Evolutionary conservation across 2,113 vertebrate species (phyloP).

Genomic region (Boleophthalmus pectinirostris): DNA sequence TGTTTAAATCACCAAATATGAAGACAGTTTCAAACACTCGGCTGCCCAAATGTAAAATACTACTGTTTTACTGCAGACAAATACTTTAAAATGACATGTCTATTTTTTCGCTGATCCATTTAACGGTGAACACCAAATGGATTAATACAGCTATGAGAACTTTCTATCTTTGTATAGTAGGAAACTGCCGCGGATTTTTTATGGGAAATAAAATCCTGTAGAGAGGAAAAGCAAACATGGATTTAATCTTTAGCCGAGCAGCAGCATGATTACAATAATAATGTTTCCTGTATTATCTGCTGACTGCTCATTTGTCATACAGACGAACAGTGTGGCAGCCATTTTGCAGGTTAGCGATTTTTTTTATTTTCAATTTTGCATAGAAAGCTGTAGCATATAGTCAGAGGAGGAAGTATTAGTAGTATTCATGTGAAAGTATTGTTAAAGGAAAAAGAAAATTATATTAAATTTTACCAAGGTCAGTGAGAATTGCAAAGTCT

Average conservation of each 20-base stretch:
- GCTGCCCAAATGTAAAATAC: neutral
- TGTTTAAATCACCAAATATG: neutral
- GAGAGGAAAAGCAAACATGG: constrained; percentile 57
- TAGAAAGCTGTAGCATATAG: neutral
- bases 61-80: constrained; percentile 7
- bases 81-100: constrained; percentile 14
- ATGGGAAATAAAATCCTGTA: constrained; percentile 45
- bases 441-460: too few relatives aligned
- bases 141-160: constrained; percentile 27
- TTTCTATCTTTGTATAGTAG: constrained; percentile 18
- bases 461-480: too few relatives aligned
- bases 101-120: neutral
- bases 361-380: neutral
- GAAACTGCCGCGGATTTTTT: constrained; percentile 35
- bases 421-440: neutral
- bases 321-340: constrained; percentile 34
- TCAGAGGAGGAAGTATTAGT: neutral
- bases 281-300: constrained; percentile 50
- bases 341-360: constrained; percentile 11
- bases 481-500: too few relatives aligned
- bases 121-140: constrained; percentile 6
- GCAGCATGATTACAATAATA: constrained; percentile 48
- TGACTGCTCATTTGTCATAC: constrained; percentile 57
- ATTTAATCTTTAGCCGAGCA: constrained; percentile 56
- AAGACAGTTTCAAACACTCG: neutral